Evolutionary conservation across 2,888 invertebrate species (phyloP), one percentile per base, ranked within the genome.

Genomic region (Dryadula phaetusa): DNA sequence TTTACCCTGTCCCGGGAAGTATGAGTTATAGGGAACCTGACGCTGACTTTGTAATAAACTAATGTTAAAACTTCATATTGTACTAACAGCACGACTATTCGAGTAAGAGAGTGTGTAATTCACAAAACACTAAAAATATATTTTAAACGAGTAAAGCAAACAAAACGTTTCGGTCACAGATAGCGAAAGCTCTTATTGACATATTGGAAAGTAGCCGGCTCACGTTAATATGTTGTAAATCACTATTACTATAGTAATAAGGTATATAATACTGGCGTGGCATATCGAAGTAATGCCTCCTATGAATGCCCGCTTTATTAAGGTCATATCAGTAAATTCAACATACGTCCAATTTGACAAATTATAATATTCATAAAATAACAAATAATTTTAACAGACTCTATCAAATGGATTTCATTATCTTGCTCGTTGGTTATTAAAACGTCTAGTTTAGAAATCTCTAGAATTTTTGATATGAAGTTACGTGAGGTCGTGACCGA

Each of bases 181-280:
- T 88, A 92, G 91, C 91, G 92, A 92, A 92, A 92, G 91, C 90
- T 88, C 83, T 82, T 89, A 88, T 91, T 90, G 90, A 91, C 90
- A 88, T 82, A 88, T 86, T 91, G 85, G 92, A 92, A 92, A 92
- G 91, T 90, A 82, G 82, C 79, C 28, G 63, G 44, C n/a, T 18
- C 46, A 53, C 12, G 53, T 32, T 28, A 70, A 63, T 44, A 34
- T 52, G 18, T 46, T 12, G 56, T 40, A 52, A 64, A 47, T 46
- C 63, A 22, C 40, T 67, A 66, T 65, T 46, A 3, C 49, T 14
- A 49, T 60, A 1, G 32, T 6, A 14, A 14, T 60, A 68, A 66
- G 54, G 63, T 49, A n/a, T 40, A 66, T 53, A 63, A 67, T 67
- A 16, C 8, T 10, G 1, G 10, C 28, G 16, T 10, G 1, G 10